Evolutionary conservation across 2,797 vertebrate species (phyloP).

Genomic region (Rhinophrynus dorsalis): DNA sequence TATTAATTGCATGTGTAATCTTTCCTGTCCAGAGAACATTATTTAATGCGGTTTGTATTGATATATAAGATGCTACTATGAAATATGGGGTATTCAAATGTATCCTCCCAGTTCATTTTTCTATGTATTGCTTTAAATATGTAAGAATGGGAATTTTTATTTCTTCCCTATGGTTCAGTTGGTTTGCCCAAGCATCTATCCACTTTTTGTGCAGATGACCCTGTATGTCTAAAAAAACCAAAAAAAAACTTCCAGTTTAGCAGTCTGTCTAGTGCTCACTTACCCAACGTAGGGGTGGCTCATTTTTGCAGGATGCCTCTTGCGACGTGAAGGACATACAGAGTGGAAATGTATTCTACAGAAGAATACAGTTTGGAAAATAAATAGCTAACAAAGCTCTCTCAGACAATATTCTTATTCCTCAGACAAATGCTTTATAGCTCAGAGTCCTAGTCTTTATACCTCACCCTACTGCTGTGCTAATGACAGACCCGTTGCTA

Average conservation of each 20-base stretch:
- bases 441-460: background rate
- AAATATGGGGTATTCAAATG: too few species aligned
- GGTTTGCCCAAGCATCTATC: too few species aligned
- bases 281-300: conserved; percentile 80
- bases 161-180: too few species aligned
- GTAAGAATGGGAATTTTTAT: too few species aligned
- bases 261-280: conserved; percentile 45
- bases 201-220: too few species aligned
- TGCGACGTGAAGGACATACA: conserved; percentile 7
- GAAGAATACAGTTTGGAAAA: background rate
- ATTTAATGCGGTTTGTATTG: too few species aligned
- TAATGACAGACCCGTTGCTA: conserved; percentile 74
- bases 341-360: background rate
- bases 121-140: too few species aligned
- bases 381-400: background rate
- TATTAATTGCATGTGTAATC: too few species aligned
- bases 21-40: too few species aligned
- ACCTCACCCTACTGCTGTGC: conserved; percentile 12
- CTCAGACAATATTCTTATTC: background rate
- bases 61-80: too few species aligned
- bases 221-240: too few species aligned
- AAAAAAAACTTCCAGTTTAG: background rate
- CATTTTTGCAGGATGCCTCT: conserved; percentile 68
- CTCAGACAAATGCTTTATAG: background rate
- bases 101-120: too few species aligned